Percentiles rank a stretch among this genome's conserved stretches.
Evolutionary conservation across 2,113 vertebrate species (phyloP).

Genomic region (Tragelaphus imberbis): DNA sequence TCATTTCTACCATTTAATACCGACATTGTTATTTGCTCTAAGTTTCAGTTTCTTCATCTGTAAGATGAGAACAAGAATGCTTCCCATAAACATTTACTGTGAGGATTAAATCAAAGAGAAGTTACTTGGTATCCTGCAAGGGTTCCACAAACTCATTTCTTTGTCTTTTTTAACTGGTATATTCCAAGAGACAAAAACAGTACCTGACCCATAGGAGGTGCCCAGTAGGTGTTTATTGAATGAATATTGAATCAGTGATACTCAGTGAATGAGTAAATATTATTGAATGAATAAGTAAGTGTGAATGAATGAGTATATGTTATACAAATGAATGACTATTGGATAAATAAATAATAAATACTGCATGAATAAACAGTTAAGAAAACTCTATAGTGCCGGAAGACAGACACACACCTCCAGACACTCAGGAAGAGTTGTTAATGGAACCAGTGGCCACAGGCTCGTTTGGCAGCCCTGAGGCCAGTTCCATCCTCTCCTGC

Average conservation of each 20-base stretch:
- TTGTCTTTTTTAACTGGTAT: neutral
- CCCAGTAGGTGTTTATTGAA: neutral
- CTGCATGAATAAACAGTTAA: neutral
- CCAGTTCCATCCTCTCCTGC: neutral
- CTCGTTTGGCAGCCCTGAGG: neutral
- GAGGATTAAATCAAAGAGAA: neutral
- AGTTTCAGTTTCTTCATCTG: neutral
- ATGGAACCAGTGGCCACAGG: neutral
- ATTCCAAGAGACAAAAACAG: neutral
- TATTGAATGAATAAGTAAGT: neutral
- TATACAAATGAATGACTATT: neutral
- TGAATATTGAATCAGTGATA: neutral
- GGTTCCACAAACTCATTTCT: neutral
- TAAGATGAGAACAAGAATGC: neutral
- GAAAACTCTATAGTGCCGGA: neutral
- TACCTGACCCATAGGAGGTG: neutral
- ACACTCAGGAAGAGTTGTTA: neutral
- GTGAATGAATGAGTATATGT: neutral
- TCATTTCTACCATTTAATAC: neutral
- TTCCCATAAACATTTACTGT: neutral
- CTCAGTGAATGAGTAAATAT: neutral
- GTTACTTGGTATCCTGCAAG: neutral
- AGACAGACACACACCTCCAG: neutral
- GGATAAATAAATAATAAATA: neutral
- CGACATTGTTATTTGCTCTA: neutral